Evolutionary conservation across 2,797 vertebrate species (phyloP).

Genomic region (Odontamblyopus lacepedii): DNA sequence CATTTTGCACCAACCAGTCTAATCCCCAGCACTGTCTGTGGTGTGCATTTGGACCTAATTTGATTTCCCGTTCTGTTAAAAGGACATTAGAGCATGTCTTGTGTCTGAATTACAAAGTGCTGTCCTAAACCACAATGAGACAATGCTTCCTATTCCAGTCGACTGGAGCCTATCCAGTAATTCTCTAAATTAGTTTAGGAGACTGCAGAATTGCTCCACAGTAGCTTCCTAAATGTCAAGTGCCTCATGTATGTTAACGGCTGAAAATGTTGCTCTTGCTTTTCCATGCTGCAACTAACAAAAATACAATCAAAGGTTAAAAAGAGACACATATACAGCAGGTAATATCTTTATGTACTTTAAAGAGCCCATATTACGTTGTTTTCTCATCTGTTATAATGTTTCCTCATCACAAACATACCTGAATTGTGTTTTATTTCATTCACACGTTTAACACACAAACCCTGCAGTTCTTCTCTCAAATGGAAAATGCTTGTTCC

Average conservation of each 20-base stretch:
- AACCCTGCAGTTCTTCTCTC: too few relatives aligned
- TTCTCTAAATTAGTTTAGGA: constrained; percentile 69
- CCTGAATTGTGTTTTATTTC: too few relatives aligned
- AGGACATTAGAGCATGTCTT: constrained; percentile 62
- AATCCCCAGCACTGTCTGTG: constrained; percentile 49
- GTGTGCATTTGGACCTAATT: constrained; percentile 58
- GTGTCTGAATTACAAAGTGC: constrained; percentile 60
- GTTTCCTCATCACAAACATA: too few relatives aligned
- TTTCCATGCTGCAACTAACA: constrained; percentile 25
- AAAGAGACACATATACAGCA: not conserved
- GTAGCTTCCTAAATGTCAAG: constrained; percentile 58
- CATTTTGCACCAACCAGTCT: constrained; percentile 48
- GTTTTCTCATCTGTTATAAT: too few relatives aligned
- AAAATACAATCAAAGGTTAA: constrained; percentile 10
- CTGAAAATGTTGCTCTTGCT: constrained; percentile 12
- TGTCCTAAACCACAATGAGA: constrained; percentile 58
- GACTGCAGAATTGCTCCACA: constrained; percentile 47
- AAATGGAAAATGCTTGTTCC: too few relatives aligned
- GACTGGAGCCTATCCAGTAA: constrained; percentile 54
- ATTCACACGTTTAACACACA: too few relatives aligned
- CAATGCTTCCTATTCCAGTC: constrained; percentile 55
- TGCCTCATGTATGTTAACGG: constrained; percentile 43
- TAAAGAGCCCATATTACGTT: too few relatives aligned
- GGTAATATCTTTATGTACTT: too few relatives aligned
- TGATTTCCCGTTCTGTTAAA: constrained; percentile 73